These are phyloP conservation scores for Forficula auricularia DNA, from an alignment of 1,140 invertebrate genomes.

Conservation along the genomic window DNA sequence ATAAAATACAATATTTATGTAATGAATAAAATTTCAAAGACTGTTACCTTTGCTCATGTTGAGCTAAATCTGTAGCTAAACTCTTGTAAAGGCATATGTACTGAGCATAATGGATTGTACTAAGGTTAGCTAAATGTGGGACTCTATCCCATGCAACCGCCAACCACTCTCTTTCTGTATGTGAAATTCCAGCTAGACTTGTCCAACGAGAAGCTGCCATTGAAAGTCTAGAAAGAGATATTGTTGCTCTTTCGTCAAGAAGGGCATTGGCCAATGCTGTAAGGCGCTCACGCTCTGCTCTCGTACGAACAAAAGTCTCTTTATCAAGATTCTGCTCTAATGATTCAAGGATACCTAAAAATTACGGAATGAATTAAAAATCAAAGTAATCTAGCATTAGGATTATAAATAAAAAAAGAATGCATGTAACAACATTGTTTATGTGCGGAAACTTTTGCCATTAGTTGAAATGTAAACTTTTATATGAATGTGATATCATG, in stretches of 20 bases:
- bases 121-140: conserved; percentile 55
- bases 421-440: no score
- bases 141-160: conserved; percentile 61
- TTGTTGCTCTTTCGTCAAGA: conserved; percentile 56
- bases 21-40: conserved; percentile 2
- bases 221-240: conserved; percentile 56
- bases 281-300: conserved; percentile 48
- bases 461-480: no score
- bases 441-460: no score
- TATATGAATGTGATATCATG: no score
- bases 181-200: conserved; percentile 56
- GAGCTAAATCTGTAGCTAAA: neutral
- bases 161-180: conserved; percentile 63
- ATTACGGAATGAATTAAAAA: no score
- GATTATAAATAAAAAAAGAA: no score
- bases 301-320: conserved; percentile 34
- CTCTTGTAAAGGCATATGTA: conserved; percentile 44
- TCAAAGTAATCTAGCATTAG: no score
- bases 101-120: conserved; percentile 61
- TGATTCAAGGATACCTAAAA: conserved; percentile 53
- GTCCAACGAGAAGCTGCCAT: conserved; percentile 67
- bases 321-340: conserved; percentile 63
- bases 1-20: no score
- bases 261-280: conserved; percentile 56
- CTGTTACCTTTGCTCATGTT: neutral